Evolutionary conservation across 1,140 invertebrate species (phyloP), one percentile per base, ranked within the genome.

Genomic region (Anastatus disparis): DNA sequence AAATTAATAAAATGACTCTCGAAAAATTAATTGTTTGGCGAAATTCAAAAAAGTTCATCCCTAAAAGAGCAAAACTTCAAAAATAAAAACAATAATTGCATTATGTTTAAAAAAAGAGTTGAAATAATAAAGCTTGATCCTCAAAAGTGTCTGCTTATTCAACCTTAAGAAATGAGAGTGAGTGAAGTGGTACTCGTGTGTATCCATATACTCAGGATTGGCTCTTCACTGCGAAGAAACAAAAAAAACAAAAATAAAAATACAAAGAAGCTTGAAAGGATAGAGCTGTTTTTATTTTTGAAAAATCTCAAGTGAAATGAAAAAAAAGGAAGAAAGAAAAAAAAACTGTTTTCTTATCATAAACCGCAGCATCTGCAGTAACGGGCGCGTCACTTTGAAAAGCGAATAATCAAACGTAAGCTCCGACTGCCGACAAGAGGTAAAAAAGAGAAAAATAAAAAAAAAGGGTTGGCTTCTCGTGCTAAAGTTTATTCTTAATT

Each of bases 401-500:
- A 22, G 13, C 13, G 27, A 53, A 40, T 58, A 58, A 58, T 58
- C 55, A 24, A 35, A n/a, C n/a, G n/a, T n/a, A n/a, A n/a, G n/a
- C n/a, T n/a, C n/a, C n/a, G n/a, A n/a, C n/a, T n/a, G n/a, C n/a
- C n/a, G n/a, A n/a, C n/a, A n/a, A n/a, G n/a, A n/a, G n/a, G n/a
- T n/a, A n/a, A n/a, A n/a, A n/a, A n/a, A n/a, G n/a, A n/a, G n/a
- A n/a, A n/a, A n/a, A n/a, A n/a, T n/a, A n/a, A 55, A 29, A 17
- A 24, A 9, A 29, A 48, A 31, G 15, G 44, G 26, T 63, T n/a
- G 17, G 10, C 4, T 6, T 6, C 31, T 35, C 31, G 10, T 35
- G 31, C 31, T 35, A 10, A 10, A n/a, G 26, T n/a, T 8, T 4
- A 40, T 58, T 42, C 55, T 74, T 71, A 63, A 68, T 52, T 56